These are phyloP conservation scores for Aphrocallistes beatrix DNA, from an alignment of 37 sponge, comb jelly and placozoan species.

Conservation along the genomic window DNA sequence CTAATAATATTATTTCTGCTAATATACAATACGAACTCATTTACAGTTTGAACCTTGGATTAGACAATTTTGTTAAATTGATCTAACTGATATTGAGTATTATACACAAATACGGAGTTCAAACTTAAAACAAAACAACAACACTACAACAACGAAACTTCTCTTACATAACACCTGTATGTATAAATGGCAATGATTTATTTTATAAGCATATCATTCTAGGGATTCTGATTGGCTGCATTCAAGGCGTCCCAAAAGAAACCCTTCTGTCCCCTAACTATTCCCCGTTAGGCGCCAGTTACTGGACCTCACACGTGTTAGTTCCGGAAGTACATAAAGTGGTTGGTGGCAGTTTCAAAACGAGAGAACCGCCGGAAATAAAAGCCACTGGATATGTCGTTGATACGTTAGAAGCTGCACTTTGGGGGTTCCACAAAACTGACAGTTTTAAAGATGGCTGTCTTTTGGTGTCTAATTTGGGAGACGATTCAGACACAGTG, in stretches of 20 bases:
- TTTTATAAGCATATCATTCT: too few species aligned
- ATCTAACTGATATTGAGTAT: too few species aligned
- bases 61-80: too few species aligned
- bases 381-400: slow-evolving; percentile 61
- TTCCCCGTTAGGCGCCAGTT: slow-evolving; percentile 35
- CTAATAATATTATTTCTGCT: too few species aligned
- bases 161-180: too few species aligned
- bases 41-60: too few species aligned
- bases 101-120: too few species aligned
- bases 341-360: slow-evolving; percentile 54
- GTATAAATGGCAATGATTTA: too few species aligned
- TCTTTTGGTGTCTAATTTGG: slow-evolving; percentile 61
- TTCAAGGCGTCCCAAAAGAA: slow-evolving; percentile 57
- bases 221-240: slow-evolving; percentile 66
- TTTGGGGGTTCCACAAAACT: slow-evolving; percentile 72
- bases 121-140: too few species aligned
- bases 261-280: slow-evolving; percentile 54
- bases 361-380: slow-evolving; percentile 54
- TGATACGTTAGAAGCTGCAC: slow-evolving; percentile 59
- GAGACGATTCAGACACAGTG: slow-evolving; percentile 73
- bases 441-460: slow-evolving; percentile 72
- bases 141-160: too few species aligned
- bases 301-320: slow-evolving; percentile 49
- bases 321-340: slow-evolving; percentile 41
- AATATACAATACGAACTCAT: too few species aligned